These are phyloP conservation scores for Bos indicus DNA, from an alignment of 2,113 vertebrate genomes.

Conservation along the genomic window DNA sequence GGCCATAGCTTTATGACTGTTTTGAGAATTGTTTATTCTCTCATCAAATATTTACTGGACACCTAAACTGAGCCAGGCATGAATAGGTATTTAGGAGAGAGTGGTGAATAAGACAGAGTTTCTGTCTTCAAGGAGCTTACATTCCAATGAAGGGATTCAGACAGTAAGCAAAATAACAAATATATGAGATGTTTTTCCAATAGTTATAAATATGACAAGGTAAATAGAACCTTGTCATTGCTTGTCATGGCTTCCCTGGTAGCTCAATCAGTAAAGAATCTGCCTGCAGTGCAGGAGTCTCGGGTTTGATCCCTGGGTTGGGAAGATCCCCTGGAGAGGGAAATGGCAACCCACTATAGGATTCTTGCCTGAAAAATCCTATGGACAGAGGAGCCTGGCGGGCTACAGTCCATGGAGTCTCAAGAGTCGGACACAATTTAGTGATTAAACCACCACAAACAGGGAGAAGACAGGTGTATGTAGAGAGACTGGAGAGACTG, in stretches of 20 bases:
- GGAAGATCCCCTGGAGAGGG: neutral
- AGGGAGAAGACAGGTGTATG: neutral
- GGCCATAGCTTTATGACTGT: neutral
- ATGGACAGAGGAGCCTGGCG: neutral
- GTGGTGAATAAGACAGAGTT: neutral
- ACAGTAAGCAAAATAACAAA: neutral
- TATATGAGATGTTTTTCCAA: neutral
- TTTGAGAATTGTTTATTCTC: slow-evolving; percentile 8
- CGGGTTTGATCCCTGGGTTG: neutral
- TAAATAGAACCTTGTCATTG: neutral
- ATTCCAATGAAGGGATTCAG: neutral
- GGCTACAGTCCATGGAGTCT: neutral
- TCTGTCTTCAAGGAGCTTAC: neutral
- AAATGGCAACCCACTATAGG: neutral
- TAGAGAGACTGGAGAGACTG: neutral
- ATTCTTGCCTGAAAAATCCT: neutral
- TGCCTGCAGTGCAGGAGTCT: neutral
- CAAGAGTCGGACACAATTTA: neutral
- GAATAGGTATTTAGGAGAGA: neutral
- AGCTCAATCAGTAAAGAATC: neutral
- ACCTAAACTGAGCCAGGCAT: neutral
- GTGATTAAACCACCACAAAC: neutral
- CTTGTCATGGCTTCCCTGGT: neutral
- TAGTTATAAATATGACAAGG: neutral
- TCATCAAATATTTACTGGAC: neutral